Conservation (phyloP, 2,888 invertebrate genomes). For the Geotrupes spiniger region DNA sequence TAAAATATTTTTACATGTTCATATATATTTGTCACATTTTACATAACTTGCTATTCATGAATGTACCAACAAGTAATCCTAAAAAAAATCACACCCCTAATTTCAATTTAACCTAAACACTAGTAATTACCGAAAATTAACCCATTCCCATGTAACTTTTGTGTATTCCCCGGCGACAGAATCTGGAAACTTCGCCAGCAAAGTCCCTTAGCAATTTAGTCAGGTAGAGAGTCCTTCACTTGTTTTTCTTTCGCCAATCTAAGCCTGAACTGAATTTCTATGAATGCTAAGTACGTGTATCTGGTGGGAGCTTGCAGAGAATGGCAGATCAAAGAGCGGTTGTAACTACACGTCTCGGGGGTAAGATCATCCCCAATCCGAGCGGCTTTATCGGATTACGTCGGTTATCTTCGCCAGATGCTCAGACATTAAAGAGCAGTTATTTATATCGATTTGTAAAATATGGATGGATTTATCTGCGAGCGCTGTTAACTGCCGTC, state of each 20-base stretch:
- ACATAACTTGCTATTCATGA: no score
- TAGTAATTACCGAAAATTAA: no score
- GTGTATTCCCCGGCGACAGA: no score
- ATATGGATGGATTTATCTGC: conserved; percentile 19
- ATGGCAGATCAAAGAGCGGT: conserved; percentile 28
- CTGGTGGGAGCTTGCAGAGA: conserved; percentile 9
- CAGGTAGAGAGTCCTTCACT: conserved; percentile 14
- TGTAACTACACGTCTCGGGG: conserved; percentile 27
- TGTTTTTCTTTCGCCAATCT: conserved; percentile 18
- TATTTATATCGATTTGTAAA: conserved; percentile 35
- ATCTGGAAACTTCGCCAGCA: no score
- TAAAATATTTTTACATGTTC: no score
- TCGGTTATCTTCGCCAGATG: conserved; percentile 35
- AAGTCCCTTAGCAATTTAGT: conserved; percentile 12
- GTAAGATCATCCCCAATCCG: conserved; percentile 28
- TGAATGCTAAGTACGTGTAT: conserved; percentile 15
- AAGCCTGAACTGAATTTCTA: conserved; percentile 12
- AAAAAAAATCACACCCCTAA: no score
- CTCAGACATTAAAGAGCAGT: conserved; percentile 36
- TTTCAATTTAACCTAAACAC: no score
- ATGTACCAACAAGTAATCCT: no score
- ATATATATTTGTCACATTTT: no score
- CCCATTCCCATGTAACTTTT: no score
- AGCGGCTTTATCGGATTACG: conserved; percentile 28
- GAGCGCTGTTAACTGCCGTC: no score